Base-by-base conservation (phyloP, 2,888 invertebrate genomes). In the Cecidostiba fungosa region DNA sequence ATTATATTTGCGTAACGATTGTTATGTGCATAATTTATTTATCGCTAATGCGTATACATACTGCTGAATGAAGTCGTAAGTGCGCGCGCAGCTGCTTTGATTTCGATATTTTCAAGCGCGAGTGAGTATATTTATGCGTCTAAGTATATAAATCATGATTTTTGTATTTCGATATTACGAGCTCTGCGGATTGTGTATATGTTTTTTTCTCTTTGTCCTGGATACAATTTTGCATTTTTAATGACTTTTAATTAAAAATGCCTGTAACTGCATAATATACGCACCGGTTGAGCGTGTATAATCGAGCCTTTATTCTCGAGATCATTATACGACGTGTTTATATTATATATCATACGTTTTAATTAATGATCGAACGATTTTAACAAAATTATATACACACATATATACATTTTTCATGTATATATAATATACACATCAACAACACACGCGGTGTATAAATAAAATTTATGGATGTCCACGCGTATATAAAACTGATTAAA, bases 1-100 rank as follows among this genome's bases (percentile, higher is more conserved):
- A 19, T 39, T 84, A 79, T 79, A 79, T 79, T 77, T 32, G 73
- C 43, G 29, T 3, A 69, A 39, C 36, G 54, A 50, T 77, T 66
- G 39, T 59, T 47, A 23, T 12, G 12, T 10, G 70, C 39, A 70
- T 70, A 70, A 5, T 36, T 59, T 29, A 50, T 26, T 19, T 76
- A 19, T 32, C n/a, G 36, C 32, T 76, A 4, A 32, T 32, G n/a
- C n/a, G n/a, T n/a, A n/a, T n/a, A n/a, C n/a, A 32, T 32, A 12
- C 50, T 39, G n/a, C 39, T 39, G 36, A 36, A 70, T 39, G 8
- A n/a, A 70, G n/a, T 39, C n/a, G 29, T 23, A 14, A 2, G n/a
- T 16, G 19, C 2, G 47, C 14, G 3, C 12, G 19, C 50, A n/a
- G 23, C 59, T 10, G 59, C 23, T 66, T 66, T 66, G 62, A 66